Evolutionary conservation across 2,888 invertebrate species (phyloP).

Genomic region (Melipona beecheii): DNA sequence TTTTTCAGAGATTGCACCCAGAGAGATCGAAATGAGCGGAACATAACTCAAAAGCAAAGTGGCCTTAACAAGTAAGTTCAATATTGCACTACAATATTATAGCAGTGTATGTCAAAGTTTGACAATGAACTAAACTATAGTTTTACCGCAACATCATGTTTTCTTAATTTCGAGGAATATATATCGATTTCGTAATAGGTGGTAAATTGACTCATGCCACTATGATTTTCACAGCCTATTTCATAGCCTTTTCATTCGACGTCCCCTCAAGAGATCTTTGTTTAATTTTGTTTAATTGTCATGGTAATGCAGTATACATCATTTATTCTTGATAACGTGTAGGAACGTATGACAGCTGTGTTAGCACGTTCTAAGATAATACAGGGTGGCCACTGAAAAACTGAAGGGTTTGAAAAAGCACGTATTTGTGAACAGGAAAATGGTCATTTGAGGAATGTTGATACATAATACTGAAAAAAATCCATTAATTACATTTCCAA

Average conservation of each 20-base stretch:
- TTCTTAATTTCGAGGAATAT: background rate
- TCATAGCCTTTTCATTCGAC: background rate
- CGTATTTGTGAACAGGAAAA: no score
- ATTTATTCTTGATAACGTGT: background rate
- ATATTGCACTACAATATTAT: background rate
- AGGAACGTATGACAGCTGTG: background rate
- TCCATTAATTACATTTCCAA: no score
- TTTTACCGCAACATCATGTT: background rate
- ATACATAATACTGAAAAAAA: no score
- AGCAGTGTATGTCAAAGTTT: background rate
- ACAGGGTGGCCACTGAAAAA: no score
- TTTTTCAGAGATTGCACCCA: slow-evolving; percentile 52
- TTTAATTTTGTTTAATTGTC: background rate
- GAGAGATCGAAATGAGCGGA: slow-evolving; percentile 66
- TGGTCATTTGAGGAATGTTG: no score
- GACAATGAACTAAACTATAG: background rate
- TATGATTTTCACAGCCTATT: background rate
- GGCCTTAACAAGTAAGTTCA: slow-evolving; percentile 68
- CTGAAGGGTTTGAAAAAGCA: no score
- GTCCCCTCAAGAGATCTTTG: background rate
- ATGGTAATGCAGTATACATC: background rate
- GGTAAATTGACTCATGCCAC: background rate
- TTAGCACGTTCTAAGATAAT: slow-evolving; percentile 2
- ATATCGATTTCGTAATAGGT: no score
- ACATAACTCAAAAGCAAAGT: slow-evolving; percentile 64